A percentile compares a stretch with the other conserved stretches of the same genome.
phyloP scores from a whole-genome alignment of 2,113 vertebrate genomes.

The Phalacrocorax aristotelis region DNA sequence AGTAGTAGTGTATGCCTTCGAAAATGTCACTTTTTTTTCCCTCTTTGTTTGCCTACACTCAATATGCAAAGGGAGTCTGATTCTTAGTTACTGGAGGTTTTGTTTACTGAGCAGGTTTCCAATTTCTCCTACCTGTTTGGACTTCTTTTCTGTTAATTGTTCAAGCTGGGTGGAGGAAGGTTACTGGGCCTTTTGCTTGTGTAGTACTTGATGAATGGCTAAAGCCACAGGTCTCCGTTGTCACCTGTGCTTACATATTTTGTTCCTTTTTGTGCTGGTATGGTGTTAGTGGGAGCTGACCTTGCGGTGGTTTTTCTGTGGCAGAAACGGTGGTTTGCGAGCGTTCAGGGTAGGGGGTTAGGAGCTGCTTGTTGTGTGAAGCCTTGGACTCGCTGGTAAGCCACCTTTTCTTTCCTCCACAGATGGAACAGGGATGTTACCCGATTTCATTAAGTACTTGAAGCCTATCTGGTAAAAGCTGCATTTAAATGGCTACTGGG shows the following conservation, averaged over 20 bases:
- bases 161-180: neutral
- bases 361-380: fast-evolving
- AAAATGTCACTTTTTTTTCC: neutral
- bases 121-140: neutral
- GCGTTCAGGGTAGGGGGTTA: neutral
- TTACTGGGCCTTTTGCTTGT: neutral
- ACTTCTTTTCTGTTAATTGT: neutral
- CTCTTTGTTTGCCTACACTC: neutral
- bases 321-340: neutral
- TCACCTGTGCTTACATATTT: neutral
- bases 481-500: fast-evolving
- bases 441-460: neutral
- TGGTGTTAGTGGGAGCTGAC: neutral
- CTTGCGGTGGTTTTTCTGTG: neutral
- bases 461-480: neutral
- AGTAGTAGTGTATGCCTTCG: neutral
- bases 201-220: neutral
- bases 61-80: neutral
- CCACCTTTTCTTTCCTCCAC: neutral
- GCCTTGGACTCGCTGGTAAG: neutral
- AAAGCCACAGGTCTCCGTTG: neutral
- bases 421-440: neutral
- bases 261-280: fast-evolving
- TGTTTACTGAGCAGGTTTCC: neutral
- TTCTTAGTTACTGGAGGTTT: neutral